phyloP scores from a whole-genome alignment of 2,113 vertebrate genomes.

The Bagarius yarrelli region DNA sequence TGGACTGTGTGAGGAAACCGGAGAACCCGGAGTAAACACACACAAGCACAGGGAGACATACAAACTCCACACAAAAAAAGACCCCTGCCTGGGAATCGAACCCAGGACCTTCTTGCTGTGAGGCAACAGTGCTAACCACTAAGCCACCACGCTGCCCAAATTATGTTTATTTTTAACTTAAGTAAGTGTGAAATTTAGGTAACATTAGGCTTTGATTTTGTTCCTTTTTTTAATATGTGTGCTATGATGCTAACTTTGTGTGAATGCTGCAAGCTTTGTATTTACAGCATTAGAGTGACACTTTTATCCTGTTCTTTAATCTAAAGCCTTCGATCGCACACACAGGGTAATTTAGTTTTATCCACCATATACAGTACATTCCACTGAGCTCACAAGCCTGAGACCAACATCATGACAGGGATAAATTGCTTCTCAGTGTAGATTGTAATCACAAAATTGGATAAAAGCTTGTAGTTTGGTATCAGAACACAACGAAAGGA shows the following conservation, averaged over 20 bases:
- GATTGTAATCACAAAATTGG: conserved; percentile 5
- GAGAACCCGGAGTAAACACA: too few species aligned
- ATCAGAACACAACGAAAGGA: background rate
- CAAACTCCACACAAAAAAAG: too few species aligned
- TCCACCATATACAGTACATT: background rate
- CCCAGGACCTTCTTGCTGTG: too few species aligned
- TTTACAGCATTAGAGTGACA: background rate
- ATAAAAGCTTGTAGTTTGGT: conserved; percentile 18
- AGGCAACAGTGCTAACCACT: too few species aligned
- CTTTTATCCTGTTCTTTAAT: background rate
- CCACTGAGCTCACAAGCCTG: background rate
- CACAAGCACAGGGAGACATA: too few species aligned
- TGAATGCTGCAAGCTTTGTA: background rate
- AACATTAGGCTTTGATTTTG: too few species aligned
- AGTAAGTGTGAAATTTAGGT: too few species aligned
- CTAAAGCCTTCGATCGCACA: background rate
- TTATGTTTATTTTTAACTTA: too few species aligned
- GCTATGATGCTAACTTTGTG: background rate
- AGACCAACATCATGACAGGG: background rate
- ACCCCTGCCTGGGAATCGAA: too few species aligned
- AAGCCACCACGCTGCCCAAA: too few species aligned
- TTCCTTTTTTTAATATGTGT: too few species aligned
- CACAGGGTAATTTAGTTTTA: background rate
- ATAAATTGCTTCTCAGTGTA: conserved; percentile 16
- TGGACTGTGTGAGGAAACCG: too few species aligned